Conservation (phyloP, 2,888 invertebrate genomes). For the Synergus itoensis region DNA sequence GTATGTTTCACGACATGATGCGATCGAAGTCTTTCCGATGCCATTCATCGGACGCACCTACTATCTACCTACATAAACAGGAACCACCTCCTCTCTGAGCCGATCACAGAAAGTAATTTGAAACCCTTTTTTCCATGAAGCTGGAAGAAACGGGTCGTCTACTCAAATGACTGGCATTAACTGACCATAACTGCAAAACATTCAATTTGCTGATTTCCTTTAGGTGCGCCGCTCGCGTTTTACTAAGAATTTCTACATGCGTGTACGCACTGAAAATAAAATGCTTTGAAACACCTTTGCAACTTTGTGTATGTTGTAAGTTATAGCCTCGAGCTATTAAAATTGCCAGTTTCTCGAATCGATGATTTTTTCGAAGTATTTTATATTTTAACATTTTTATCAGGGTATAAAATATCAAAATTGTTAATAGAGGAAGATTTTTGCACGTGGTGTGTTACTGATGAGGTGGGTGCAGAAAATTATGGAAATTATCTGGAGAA, state of each 20-base stretch:
- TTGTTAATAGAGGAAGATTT: neutral
- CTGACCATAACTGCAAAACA: conserved; percentile 44
- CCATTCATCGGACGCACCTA: conserved; percentile 23
- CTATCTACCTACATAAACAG: conserved; percentile 32
- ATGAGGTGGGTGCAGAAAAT: neutral
- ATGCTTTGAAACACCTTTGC: neutral
- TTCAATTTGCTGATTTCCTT: conserved; percentile 58
- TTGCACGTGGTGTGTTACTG: neutral
- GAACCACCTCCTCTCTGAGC: conserved; percentile 24
- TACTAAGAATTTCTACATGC: conserved; percentile 16
- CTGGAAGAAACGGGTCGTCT: conserved; percentile 17
- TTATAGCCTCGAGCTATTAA: neutral
- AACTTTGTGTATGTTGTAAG: neutral
- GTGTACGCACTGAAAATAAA: neutral
- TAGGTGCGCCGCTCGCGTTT: conserved; percentile 23
- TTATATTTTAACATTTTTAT: neutral
- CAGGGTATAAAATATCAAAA: neutral
- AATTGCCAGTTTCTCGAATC: neutral
- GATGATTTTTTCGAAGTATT: neutral
- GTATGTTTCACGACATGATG: conserved; percentile 33
- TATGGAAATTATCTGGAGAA: neutral
- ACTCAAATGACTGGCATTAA: conserved; percentile 36
- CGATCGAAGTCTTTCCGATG: conserved; percentile 33
- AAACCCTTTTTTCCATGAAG: conserved; percentile 37
- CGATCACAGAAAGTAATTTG: conserved; percentile 39